phyloP scores from a whole-genome alignment of 2,888 invertebrate species.

The Sabatieria punctata region DNA sequence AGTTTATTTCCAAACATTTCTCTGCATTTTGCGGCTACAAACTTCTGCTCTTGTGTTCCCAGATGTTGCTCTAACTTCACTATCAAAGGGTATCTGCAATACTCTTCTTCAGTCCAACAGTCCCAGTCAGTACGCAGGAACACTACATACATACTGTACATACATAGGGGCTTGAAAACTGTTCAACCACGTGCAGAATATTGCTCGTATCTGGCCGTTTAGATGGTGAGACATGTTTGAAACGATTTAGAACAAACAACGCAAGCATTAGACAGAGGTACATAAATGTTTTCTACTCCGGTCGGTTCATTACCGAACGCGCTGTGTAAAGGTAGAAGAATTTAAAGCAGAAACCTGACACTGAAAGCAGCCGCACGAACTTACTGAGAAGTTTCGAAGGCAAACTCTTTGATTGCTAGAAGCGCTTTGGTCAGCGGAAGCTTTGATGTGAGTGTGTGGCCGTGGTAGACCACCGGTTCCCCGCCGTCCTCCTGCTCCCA shows the following conservation, averaged over 20 bases:
- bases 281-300: too few species aligned
- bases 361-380: neutral
- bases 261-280: too few species aligned
- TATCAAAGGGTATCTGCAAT: constrained; percentile 38
- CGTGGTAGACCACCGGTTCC: constrained; percentile 41
- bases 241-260: neutral
- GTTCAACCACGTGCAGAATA: too few species aligned
- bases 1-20: constrained; percentile 32
- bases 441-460: constrained; percentile 40
- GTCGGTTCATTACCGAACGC: too few species aligned
- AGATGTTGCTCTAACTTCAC: constrained; percentile 40
- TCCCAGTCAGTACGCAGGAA: too few species aligned
- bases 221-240: neutral
- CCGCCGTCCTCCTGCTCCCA: constrained; percentile 40
- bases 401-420: constrained; percentile 37
- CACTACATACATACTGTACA: too few species aligned
- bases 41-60: constrained; percentile 33
- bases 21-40: constrained; percentile 31
- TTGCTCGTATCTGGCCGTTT: neutral
- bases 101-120: too few species aligned
- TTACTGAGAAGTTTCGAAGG: constrained; percentile 35
- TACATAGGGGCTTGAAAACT: too few species aligned
- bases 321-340: too few species aligned
- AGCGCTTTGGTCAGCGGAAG: constrained; percentile 35
- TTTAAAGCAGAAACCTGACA: too few species aligned